Percentiles rank a stretch among this genome's conserved stretches.
These are phyloP conservation scores for Strigamia maritima DNA, from an alignment of 2,888 invertebrate genomes.

Conservation along the genomic window DNA sequence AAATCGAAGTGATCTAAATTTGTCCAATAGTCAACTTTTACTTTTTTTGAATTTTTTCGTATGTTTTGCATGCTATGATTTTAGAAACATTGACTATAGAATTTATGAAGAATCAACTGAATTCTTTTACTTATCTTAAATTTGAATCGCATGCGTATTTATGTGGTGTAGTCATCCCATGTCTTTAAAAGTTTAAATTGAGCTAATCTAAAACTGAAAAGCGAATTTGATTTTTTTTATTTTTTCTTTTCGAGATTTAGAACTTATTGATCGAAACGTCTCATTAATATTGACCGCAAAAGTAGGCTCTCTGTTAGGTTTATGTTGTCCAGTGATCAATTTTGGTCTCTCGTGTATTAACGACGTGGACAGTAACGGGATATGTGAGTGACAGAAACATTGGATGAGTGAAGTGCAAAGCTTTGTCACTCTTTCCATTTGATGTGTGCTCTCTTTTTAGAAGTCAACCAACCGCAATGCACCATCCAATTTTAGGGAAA, in stretches of 20 bases:
- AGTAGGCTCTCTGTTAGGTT: constrained; percentile 1
- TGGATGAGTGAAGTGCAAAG: constrained; percentile 20
- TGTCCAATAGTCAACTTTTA: too few species aligned
- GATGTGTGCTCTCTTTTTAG: constrained; percentile 23
- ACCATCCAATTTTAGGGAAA: constrained; percentile 6
- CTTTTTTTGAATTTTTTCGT: too few species aligned
- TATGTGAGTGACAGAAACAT: constrained; percentile 19
- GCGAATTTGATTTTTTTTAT: neutral
- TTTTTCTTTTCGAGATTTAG: neutral
- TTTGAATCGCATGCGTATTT: too few species aligned
- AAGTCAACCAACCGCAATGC: constrained; percentile 19
- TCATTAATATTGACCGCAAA: constrained; percentile 6
- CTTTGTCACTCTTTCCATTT: constrained; percentile 19
- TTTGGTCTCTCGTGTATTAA: constrained; percentile 1
- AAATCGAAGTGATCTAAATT: too few species aligned
- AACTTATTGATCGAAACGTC: neutral
- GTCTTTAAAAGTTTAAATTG: too few species aligned
- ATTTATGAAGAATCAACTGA: too few species aligned
- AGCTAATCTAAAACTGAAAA: too few species aligned
- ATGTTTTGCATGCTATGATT: too few species aligned
- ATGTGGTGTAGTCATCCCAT: too few species aligned
- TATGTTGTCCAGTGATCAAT: constrained; percentile 19
- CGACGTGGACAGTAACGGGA: constrained; percentile 15
- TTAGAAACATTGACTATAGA: too few species aligned
- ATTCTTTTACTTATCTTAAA: too few species aligned